These are phyloP conservation scores for Sebastes dallii DNA, from an alignment of 2,797 vertebrate species.

Conservation along the genomic window DNA sequence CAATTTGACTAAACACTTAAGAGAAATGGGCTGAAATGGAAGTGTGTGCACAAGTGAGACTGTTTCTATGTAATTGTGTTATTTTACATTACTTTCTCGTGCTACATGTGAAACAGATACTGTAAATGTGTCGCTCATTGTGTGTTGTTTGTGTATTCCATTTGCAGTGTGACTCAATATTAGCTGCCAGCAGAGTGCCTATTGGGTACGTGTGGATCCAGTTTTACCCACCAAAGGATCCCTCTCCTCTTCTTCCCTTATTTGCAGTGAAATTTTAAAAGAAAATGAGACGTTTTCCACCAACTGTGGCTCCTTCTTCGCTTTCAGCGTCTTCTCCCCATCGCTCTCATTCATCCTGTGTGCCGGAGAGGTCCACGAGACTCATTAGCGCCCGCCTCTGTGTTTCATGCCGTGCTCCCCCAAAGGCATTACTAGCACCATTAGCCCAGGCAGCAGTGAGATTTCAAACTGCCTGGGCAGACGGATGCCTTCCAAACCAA, in stretches of 20 bases:
- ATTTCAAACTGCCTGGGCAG: constrained; percentile 85
- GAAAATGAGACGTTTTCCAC: constrained; percentile 36
- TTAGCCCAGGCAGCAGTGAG: constrained; percentile 79
- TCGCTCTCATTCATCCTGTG: constrained; percentile 60
- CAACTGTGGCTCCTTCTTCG: constrained; percentile 47
- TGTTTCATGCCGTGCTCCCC: constrained; percentile 82
- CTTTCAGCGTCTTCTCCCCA: constrained; percentile 45
- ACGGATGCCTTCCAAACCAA: constrained; percentile 77
- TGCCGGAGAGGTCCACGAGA: constrained; percentile 78
- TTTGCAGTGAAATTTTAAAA: constrained; percentile 56
- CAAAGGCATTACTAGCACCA: constrained; percentile 84
- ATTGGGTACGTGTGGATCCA: constrained; percentile 23
- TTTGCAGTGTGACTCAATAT: constrained; percentile 45
- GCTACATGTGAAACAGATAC: neutral
- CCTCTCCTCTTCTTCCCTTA: constrained; percentile 25
- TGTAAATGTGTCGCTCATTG: constrained; percentile 16
- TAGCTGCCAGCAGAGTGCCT: constrained; percentile 37
- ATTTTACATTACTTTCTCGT: neutral
- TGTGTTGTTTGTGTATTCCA: constrained; percentile 33
- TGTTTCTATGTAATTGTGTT: neutral
- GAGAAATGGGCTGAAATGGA: neutral
- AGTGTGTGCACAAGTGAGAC: neutral
- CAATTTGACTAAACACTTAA: neutral
- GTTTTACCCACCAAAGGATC: constrained; percentile 31
- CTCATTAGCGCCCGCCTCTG: constrained; percentile 87